Evolutionary conservation across 1,140 invertebrate genomes (phyloP), one percentile per base, ranked within the genome.

Genomic region (Physella acuta): DNA sequence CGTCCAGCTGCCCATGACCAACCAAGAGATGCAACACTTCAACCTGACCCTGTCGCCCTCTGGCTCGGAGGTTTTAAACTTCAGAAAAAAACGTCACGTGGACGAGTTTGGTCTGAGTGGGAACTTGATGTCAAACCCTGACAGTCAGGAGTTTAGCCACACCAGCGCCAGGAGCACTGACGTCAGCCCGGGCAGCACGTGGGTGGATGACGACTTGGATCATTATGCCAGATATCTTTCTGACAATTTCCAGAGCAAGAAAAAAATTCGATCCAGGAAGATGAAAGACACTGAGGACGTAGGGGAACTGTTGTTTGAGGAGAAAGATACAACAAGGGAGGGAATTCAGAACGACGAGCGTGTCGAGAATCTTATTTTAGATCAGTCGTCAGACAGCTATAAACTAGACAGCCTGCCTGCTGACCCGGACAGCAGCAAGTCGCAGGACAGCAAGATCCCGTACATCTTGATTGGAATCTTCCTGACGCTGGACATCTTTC

Each of bases 381-480:
- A 20, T 44, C 8, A 44, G 8, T 44, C 39, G 20, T 8, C 8
- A 11, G 39, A 44, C 20, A 11, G 8, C 20, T n/a, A n/a, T n/a
- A n/a, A n/a, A n/a, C n/a, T n/a, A n/a, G n/a, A n/a, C n/a, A n/a
- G n/a, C n/a, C n/a, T n/a, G n/a, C 8, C 8, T 11, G 20, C 8
- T 44, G 39, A 44, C 8, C 20, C 39, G 20, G 39, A 44, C 8
- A 44, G 20, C 20, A 44, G 39, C 39, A 44, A 20, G 8, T 8
- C 8, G 39, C 8, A 44, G 39, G 39, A 44, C 39, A 11, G 8
- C 8, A 44, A 8, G 8, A 61, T 37, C 28, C 26, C 71, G 44
- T 73, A 73, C 49, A 62, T 78, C 1, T 74, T 79, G 24, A 78
- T 81, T n/a, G 72, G 68, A 55, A 63, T 78, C 14, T 80, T 81